A percentile compares a stretch with the other conserved stretches of the same genome.
These are phyloP conservation scores for Crossocerus cetratus DNA, from an alignment of 2,888 invertebrate species.

Conservation along the genomic window DNA sequence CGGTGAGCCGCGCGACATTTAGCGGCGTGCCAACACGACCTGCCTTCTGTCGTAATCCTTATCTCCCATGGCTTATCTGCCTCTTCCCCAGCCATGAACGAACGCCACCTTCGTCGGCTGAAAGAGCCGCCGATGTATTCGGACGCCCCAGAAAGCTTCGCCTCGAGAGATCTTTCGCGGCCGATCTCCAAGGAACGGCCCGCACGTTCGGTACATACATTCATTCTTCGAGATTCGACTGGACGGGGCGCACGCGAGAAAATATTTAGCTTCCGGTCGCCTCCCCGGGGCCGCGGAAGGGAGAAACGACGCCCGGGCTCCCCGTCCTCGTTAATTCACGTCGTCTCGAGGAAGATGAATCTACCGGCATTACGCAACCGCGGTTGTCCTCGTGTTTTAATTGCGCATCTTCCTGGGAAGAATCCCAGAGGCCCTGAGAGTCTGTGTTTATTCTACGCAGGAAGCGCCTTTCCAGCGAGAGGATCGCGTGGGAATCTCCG, in stretches of 20 bases:
- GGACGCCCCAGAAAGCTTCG: neutral
- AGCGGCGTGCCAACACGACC: conserved; percentile 8
- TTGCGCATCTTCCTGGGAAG: conserved; percentile 58
- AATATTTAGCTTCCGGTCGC: neutral
- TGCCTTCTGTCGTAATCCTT: conserved; percentile 22
- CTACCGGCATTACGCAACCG: conserved; percentile 40
- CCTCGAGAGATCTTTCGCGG: neutral
- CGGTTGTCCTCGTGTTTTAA: conserved; percentile 51
- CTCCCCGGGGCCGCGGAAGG: neutral
- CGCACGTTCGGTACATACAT: neutral
- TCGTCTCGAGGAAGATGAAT: conserved; percentile 41
- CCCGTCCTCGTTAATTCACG: conserved; percentile 33
- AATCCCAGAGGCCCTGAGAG: conserved; percentile 60
- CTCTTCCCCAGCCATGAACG: conserved; percentile 12
- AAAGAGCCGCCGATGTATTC: neutral
- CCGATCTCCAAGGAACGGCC: neutral
- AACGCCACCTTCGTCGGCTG: neutral
- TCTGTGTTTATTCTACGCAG: conserved; percentile 41
- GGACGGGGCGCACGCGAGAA: neutral
- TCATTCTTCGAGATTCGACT: neutral
- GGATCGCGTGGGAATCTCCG: no score
- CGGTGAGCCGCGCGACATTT: neutral
- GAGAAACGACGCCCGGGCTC: neutral
- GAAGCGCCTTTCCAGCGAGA: conserved; percentile 21
- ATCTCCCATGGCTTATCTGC: conserved; percentile 33